phyloP scores from a whole-genome alignment of 2,888 invertebrate species.

The Thera britannica region DNA sequence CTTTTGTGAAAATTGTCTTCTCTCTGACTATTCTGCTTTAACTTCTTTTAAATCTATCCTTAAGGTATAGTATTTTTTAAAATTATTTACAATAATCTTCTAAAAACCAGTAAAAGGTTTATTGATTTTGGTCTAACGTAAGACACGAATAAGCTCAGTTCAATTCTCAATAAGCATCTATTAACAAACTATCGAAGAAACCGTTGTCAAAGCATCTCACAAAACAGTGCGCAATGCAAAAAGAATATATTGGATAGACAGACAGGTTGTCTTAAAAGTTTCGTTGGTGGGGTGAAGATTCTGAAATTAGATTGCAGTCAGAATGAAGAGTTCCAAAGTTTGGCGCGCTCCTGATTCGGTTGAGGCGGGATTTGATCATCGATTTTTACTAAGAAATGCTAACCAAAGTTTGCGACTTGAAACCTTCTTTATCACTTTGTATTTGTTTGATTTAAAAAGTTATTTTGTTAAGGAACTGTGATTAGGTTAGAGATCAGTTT shows the following conservation, averaged over 20 bases:
- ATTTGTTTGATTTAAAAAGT: constrained; percentile 15
- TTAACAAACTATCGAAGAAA: too few species aligned
- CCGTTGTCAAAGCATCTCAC: not conserved
- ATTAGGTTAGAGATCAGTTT: not conserved
- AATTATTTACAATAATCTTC: too few species aligned
- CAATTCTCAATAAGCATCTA: too few species aligned
- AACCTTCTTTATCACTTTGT: constrained; percentile 6
- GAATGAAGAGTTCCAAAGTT: constrained; percentile 47
- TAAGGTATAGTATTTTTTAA: too few species aligned
- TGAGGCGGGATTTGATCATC: constrained; percentile 45
- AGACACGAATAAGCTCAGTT: too few species aligned
- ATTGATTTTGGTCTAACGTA: too few species aligned
- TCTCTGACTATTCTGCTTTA: too few species aligned
- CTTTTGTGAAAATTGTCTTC: not conserved
- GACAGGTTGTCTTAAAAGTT: constrained; percentile 46
- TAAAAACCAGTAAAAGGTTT: too few species aligned
- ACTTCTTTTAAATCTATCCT: too few species aligned
- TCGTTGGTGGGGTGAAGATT: constrained; percentile 41
- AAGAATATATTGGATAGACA: constrained; percentile 31
- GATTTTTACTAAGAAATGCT: constrained; percentile 45
- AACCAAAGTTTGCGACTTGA: constrained; percentile 24
- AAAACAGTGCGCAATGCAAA: not conserved
- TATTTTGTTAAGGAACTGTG: not conserved
- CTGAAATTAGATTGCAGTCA: constrained; percentile 52
- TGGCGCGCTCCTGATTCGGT: constrained; percentile 38